Conservation (phyloP, 2,888 invertebrate species). For the Kryphioiulus occultus region DNA sequence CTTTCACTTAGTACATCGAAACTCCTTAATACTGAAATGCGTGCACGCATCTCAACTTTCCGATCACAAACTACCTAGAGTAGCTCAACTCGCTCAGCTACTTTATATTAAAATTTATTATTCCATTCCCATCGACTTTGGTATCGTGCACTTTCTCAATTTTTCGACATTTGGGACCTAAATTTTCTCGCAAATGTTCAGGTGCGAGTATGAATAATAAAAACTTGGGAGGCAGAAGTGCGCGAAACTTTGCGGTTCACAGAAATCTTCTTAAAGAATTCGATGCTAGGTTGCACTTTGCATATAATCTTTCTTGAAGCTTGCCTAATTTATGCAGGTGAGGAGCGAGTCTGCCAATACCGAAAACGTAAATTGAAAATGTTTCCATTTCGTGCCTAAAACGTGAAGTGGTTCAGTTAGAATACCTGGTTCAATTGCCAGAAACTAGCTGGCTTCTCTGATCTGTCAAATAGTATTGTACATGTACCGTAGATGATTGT, state of each 20-base stretch:
- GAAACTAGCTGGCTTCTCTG: not conserved
- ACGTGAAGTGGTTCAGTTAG: not conserved
- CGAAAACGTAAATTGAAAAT: not conserved
- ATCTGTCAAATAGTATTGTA: no score
- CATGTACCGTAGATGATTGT: no score
- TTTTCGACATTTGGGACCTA: constrained; percentile 13
- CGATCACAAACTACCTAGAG: not conserved
- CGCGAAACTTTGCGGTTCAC: not conserved
- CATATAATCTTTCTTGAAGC: not conserved
- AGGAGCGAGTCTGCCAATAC: not conserved
- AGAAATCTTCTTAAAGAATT: constrained; percentile 9
- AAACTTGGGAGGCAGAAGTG: not conserved
- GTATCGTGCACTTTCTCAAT: constrained; percentile 12
- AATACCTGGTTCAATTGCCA: not conserved
- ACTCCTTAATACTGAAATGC: not conserved
- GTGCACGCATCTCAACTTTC: not conserved
- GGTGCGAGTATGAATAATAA: not conserved
- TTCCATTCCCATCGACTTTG: constrained; percentile 14
- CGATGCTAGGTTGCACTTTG: constrained; percentile 8
- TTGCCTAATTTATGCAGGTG: not conserved
- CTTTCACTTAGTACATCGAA: not conserved
- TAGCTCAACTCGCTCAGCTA: not conserved
- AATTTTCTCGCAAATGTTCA: constrained; percentile 35
- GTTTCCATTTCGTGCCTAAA: not conserved
- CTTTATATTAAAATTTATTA: constrained; percentile 12